Conservation (phyloP, 92 coral and sea anemone genomes). For the Zoanthus sociatus region DNA sequence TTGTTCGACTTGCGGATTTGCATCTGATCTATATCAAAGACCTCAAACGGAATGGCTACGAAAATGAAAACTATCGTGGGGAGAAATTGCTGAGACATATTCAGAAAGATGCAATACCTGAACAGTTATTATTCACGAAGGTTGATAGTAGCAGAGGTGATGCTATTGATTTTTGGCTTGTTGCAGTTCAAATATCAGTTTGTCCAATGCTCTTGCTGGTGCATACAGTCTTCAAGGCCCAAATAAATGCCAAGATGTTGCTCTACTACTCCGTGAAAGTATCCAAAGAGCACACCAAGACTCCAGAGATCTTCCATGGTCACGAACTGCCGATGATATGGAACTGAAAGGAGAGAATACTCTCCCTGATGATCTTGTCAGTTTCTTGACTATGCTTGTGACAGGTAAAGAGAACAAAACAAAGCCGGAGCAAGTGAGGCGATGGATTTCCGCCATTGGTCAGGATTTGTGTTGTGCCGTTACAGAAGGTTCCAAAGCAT, state of each 20-base stretch:
- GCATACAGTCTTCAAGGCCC: slow-evolving; percentile 24
- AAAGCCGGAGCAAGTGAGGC: slow-evolving; percentile 6
- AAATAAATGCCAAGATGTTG: slow-evolving; percentile 9
- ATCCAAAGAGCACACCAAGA: slow-evolving; percentile 14
- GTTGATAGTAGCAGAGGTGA: background rate
- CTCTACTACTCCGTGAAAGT: background rate
- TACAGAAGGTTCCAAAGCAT: slow-evolving; percentile 36
- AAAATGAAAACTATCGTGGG: background rate
- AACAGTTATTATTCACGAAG: background rate
- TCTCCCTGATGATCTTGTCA: slow-evolving; percentile 17
- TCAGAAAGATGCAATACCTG: background rate
- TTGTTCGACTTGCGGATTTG: slow-evolving; percentile 24
- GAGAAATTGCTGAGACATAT: background rate
- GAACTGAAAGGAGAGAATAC: background rate
- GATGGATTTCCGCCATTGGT: slow-evolving; percentile 19
- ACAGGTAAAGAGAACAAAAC: background rate
- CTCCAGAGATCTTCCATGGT: slow-evolving; percentile 41
- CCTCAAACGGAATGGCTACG: background rate
- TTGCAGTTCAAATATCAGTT: background rate
- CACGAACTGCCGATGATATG: slow-evolving; percentile 38
- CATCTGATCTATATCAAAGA: background rate
- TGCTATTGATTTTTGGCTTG: background rate
- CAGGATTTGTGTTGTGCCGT: slow-evolving; percentile 11
- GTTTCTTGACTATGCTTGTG: background rate
- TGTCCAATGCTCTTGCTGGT: slow-evolving; percentile 29